Percentiles rank a stretch among this genome's conserved stretches.
Conservation (phyloP, 1,140 invertebrate species). For the Drosophila parabipectinata region DNA sequence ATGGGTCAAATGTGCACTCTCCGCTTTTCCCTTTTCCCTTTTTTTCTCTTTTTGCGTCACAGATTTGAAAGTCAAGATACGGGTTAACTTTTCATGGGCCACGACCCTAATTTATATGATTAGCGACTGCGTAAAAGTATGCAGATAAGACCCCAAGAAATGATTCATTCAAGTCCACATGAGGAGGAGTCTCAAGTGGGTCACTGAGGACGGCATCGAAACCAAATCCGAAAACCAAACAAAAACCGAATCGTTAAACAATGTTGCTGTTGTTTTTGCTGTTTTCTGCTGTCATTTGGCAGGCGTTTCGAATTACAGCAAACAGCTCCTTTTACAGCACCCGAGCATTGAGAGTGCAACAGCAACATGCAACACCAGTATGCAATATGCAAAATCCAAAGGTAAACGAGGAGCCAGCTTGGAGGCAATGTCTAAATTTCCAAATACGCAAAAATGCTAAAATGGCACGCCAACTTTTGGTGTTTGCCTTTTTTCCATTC, state of each 20-base stretch:
- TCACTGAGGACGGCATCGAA: conserved; percentile 29
- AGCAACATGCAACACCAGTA: conserved; percentile 4
- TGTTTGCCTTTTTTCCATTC: conserved; percentile 20
- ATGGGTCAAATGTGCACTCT: conserved; percentile 74
- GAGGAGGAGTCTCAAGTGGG: conserved; percentile 28
- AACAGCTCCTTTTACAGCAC: conserved; percentile 66
- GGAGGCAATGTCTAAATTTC: conserved; percentile 67
- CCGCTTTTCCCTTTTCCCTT: conserved; percentile 41
- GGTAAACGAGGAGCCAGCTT: conserved; percentile 2
- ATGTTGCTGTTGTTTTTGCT: conserved; percentile 30
- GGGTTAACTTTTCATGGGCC: conserved; percentile 39
- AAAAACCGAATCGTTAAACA: conserved; percentile 55
- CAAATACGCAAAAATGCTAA: conserved; percentile 75
- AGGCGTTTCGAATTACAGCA: conserved; percentile 64
- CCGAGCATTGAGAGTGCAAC: background rate
- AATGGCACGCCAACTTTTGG: conserved; percentile 51
- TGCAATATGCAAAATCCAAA: conserved; percentile 47
- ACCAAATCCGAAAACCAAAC: conserved; percentile 44
- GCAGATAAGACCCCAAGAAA: conserved; percentile 64
- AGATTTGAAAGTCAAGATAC: conserved; percentile 77
- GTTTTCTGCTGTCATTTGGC: conserved; percentile 61
- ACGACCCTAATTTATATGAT: conserved; percentile 78
- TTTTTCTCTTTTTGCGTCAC: conserved; percentile 48
- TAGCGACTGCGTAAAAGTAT: conserved; percentile 57
- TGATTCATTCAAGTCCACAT: conserved; percentile 55